phyloP scores from a whole-genome alignment of 2,888 invertebrate genomes.

The Chloromyia formosa region DNA sequence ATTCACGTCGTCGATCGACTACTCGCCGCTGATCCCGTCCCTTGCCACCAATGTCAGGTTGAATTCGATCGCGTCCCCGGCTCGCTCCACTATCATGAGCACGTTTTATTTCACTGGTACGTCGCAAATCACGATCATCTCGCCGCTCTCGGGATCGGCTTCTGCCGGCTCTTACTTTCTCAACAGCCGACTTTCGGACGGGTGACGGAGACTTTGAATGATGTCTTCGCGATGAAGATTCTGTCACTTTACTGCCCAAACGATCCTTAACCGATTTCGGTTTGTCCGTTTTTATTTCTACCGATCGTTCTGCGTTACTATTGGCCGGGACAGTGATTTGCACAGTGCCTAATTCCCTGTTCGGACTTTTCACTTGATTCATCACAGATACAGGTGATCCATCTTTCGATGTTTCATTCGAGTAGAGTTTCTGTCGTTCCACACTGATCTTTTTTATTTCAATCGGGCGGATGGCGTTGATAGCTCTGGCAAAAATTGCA shows the following conservation, averaged over 20 bases:
- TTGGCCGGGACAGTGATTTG: conserved; percentile 68
- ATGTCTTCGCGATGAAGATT: conserved; percentile 49
- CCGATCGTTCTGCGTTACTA: conserved; percentile 64
- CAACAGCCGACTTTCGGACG: conserved; percentile 47
- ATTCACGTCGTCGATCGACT: conserved; percentile 26
- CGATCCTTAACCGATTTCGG: conserved; percentile 78
- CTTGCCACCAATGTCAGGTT: conserved; percentile 2
- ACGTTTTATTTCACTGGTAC: conserved; percentile 43
- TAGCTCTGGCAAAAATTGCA: conserved; percentile 88
- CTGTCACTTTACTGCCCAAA: conserved; percentile 68
- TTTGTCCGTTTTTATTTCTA: conserved; percentile 65
- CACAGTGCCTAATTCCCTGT: conserved; percentile 56
- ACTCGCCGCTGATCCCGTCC: conserved; percentile 56
- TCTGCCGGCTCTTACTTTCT: conserved; percentile 27
- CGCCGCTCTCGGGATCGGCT: conserved; percentile 45
- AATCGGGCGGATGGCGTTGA: conserved; percentile 80
- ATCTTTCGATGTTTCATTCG: conserved; percentile 62
- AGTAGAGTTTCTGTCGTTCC: conserved; percentile 74
- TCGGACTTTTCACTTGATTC: conserved; percentile 52
- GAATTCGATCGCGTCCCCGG: conserved; percentile 48
- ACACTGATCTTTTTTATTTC: conserved; percentile 77
- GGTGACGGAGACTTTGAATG: conserved; percentile 52
- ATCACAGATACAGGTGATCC: conserved; percentile 50
- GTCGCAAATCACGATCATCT: conserved; percentile 28
- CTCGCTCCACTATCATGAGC: conserved; percentile 54